A percentile compares a stretch with the other conserved stretches of the same genome.
Evolutionary conservation across 2,888 invertebrate genomes (phyloP).

Genomic region (Heliconius sara): DNA sequence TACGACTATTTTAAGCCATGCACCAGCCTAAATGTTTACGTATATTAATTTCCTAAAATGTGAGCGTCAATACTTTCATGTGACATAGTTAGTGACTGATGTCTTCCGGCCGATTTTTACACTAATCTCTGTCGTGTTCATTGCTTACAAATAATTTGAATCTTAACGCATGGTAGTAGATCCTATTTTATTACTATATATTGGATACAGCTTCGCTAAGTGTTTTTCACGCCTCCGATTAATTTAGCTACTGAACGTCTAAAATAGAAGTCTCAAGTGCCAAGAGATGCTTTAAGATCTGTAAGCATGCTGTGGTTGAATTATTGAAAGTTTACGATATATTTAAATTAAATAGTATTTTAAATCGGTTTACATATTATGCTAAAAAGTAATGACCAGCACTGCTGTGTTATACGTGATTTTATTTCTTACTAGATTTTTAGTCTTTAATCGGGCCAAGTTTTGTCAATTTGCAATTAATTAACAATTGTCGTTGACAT

Average conservation of each 20-base stretch:
- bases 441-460: no score
- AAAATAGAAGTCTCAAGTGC: slow-evolving; percentile 63
- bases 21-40: background rate
- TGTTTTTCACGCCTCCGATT: slow-evolving; percentile 60
- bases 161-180: slow-evolving; percentile 50
- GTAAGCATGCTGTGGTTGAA: background rate
- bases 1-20: slow-evolving; percentile 5
- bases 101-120: slow-evolving; percentile 70
- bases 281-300: slow-evolving; percentile 53
- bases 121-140: slow-evolving; percentile 38
- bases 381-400: background rate
- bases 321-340: no score
- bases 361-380: background rate
- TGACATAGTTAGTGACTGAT: slow-evolving; percentile 67
- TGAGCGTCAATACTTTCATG: slow-evolving; percentile 57
- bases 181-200: slow-evolving; percentile 35
- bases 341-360: no score
- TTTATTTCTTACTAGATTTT: no score
- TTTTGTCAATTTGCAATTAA: no score
- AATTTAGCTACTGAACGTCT: slow-evolving; percentile 60
- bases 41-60: slow-evolving; percentile 61
- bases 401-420: no score
- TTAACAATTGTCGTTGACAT: no score
- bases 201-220: slow-evolving; percentile 28
- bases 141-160: slow-evolving; percentile 41